Percentiles rank a stretch among this genome's conserved stretches.
phyloP scores from a whole-genome alignment of 2,888 invertebrate genomes.

The Lymantria dispar region DNA sequence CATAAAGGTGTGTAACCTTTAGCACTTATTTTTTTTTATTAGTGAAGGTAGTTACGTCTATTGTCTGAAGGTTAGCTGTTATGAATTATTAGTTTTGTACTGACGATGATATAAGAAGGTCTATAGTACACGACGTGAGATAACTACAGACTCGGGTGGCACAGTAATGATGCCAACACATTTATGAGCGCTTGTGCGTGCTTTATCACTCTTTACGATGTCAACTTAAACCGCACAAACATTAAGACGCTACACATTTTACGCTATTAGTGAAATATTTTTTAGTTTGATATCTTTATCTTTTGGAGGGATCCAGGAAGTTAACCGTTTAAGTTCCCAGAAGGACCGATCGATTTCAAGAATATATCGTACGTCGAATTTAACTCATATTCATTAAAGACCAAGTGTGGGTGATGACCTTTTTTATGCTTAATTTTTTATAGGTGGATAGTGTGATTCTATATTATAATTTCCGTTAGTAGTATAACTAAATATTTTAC shows the following conservation, averaged over 20 bases:
- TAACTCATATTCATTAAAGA: no score
- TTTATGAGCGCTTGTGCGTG: constrained; percentile 66
- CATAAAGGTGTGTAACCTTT: no score
- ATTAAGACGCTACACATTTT: constrained; percentile 49
- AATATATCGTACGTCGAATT: no score
- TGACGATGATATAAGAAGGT: constrained; percentile 27
- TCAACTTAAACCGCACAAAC: constrained; percentile 59
- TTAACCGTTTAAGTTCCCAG: no score
- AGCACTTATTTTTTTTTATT: not conserved
- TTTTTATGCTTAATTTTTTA: no score
- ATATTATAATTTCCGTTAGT: no score
- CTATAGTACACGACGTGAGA: constrained; percentile 43
- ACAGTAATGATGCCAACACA: constrained; percentile 45
- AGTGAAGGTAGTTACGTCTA: constrained; percentile 7
- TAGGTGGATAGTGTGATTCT: no score
- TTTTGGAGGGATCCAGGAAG: no score
- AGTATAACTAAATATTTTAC: no score
- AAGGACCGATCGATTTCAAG: no score
- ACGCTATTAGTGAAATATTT: constrained; percentile 28
- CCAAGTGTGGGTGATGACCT: no score
- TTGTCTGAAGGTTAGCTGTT: constrained; percentile 27
- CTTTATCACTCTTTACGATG: constrained; percentile 60
- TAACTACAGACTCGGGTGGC: constrained; percentile 40
- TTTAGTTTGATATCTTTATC: no score
- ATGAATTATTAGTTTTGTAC: constrained; percentile 27